Conservation (phyloP, 2,888 invertebrate species). For the Lamellibrachia columna region DNA sequence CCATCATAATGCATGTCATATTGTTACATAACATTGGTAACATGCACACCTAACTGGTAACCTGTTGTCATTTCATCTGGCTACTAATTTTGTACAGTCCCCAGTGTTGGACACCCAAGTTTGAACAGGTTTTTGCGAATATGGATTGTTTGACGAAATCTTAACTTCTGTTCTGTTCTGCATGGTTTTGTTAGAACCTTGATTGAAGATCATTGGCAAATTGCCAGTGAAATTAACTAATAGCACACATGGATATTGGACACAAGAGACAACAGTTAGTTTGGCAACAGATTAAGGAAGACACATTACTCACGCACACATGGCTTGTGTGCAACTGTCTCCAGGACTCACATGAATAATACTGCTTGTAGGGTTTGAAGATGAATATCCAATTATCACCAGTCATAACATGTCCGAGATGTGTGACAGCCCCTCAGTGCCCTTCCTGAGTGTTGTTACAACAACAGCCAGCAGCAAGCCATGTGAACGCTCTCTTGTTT, state of each 20-base stretch:
- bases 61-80: background rate
- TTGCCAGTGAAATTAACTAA: background rate
- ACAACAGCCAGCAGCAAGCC: background rate
- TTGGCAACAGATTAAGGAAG: background rate
- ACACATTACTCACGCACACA: background rate
- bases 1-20: background rate
- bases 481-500: background rate
- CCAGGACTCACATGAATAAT: background rate
- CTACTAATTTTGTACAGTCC: background rate
- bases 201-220: background rate
- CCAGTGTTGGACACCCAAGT: background rate
- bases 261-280: background rate
- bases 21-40: background rate
- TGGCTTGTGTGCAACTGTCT: background rate
- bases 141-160: conserved; percentile 4
- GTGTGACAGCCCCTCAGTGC: background rate
- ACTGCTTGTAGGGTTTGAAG: background rate
- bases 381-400: conserved; percentile 16
- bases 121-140: background rate
- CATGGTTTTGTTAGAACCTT: background rate
- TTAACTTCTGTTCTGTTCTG: background rate
- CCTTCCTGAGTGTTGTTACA: background rate
- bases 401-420: conserved; percentile 1
- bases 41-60: background rate
- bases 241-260: background rate